phyloP scores from a whole-genome alignment of 2,888 invertebrate species.

The Nomada fucata region DNA sequence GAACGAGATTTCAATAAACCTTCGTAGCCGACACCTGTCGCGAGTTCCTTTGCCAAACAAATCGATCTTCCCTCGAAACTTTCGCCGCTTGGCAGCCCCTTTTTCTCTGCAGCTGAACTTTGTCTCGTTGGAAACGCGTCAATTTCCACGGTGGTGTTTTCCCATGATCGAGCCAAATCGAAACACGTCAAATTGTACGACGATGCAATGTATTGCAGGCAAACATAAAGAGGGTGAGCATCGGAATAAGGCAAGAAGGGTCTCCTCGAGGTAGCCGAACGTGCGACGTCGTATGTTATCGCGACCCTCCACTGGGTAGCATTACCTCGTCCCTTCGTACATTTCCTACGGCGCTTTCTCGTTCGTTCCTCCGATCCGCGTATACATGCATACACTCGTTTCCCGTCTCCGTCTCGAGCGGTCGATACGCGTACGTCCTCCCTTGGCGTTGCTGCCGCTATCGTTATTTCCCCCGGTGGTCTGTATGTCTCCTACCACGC shows the following conservation, averaged over 20 bases:
- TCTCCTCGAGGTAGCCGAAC: constrained; percentile 59
- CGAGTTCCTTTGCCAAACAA: background rate
- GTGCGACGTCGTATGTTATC: constrained; percentile 72
- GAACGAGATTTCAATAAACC: constrained; percentile 16
- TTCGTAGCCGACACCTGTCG: constrained; percentile 16
- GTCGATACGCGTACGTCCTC: constrained; percentile 75
- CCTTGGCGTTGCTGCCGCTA: constrained; percentile 73
- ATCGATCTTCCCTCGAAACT: constrained; percentile 13
- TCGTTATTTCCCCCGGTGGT: constrained; percentile 74
- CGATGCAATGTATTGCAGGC: constrained; percentile 18
- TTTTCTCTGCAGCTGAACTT: background rate
- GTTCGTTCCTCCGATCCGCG: constrained; percentile 52
- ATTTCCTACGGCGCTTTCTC: constrained; percentile 64
- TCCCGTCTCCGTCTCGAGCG: constrained; percentile 69
- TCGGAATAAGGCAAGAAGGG: constrained; percentile 53
- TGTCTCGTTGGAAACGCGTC: background rate
- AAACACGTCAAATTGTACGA: constrained; percentile 35
- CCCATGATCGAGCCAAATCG: constrained; percentile 4
- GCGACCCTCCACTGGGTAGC: constrained; percentile 62
- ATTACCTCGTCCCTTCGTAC: constrained; percentile 67
- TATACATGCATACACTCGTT: constrained; percentile 46
- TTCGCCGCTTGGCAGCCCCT: background rate
- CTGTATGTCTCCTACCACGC: constrained; percentile 63
- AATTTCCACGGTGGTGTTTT: background rate
- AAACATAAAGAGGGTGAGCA: constrained; percentile 52